Conservation (phyloP, 30 jellyfish, hydroid and myxozoan species). For the Hydra vulgaris region DNA sequence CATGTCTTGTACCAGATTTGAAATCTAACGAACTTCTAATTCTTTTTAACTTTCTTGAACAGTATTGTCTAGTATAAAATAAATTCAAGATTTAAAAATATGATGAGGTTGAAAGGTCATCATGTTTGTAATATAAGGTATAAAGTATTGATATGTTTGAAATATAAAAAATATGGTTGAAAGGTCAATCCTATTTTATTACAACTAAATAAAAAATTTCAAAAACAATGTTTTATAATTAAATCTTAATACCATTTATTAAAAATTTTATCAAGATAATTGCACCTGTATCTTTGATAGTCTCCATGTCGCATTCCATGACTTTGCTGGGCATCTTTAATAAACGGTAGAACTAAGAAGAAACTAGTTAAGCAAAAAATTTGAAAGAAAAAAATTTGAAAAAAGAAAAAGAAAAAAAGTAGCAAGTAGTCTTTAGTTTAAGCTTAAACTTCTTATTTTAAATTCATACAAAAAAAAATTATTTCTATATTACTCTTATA, state of each 20-base stretch:
- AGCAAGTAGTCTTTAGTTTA: not conserved
- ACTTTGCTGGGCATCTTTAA: constrained; percentile 93
- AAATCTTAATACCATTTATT: too few relatives aligned
- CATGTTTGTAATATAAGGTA: too few relatives aligned
- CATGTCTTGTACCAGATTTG: constrained; percentile 89
- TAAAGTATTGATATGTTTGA: too few relatives aligned
- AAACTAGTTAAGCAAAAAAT: too few relatives aligned
- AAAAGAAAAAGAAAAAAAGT: not conserved
- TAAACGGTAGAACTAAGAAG: constrained; percentile 64
- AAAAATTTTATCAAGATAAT: not conserved
- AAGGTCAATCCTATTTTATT: too few relatives aligned
- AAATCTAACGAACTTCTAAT: constrained; percentile 80
- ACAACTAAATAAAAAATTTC: too few relatives aligned
- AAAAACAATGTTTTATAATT: too few relatives aligned
- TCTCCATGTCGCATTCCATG: constrained; percentile 99
- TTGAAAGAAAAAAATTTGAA: too few relatives aligned
- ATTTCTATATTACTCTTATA: too few relatives aligned
- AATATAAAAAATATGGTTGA: too few relatives aligned
- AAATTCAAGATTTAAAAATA: too few relatives aligned
- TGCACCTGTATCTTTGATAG: constrained; percentile 91
- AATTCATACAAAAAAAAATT: not conserved
- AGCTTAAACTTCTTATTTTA: not conserved
- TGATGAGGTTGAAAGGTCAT: not conserved
- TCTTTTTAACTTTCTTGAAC: constrained; percentile 79
- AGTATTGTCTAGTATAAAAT: constrained; percentile 66